Evolutionary conservation across 1,140 invertebrate genomes (phyloP).

Genomic region (Pseudomyrmex concolor): DNA sequence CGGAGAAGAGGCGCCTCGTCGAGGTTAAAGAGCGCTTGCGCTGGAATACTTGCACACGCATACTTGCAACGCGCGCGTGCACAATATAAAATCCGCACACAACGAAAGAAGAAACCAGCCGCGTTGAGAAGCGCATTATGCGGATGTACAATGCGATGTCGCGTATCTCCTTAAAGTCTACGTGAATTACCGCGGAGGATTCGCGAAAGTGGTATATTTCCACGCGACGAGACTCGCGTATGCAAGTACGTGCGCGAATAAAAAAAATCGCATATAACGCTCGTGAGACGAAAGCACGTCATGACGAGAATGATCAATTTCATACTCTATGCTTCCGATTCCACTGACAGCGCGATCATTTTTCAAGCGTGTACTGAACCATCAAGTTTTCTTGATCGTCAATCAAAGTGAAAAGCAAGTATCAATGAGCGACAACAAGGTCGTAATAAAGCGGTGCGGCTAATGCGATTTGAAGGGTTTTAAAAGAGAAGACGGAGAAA

Average conservation of each 20-base stretch:
- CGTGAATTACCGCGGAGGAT: conserved; percentile 41
- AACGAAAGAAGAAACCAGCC: conserved; percentile 7
- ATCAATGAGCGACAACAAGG: conserved; percentile 17
- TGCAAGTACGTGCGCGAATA: neutral
- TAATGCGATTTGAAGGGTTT: conserved; percentile 13
- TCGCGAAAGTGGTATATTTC: conserved; percentile 37
- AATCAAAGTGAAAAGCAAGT: conserved; percentile 21
- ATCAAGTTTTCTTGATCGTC: neutral
- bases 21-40: conserved; percentile 48
- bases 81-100: neutral
- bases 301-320: conserved; percentile 1
- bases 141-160: conserved; percentile 49
- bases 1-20: neutral
- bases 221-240: conserved; percentile 3
- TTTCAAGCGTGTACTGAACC: conserved; percentile 32
- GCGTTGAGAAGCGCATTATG: conserved; percentile 51
- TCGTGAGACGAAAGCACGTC: conserved; percentile 17
- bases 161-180: conserved; percentile 27
- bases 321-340: neutral
- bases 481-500: conserved; percentile 5
- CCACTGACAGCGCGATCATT: conserved; percentile 17
- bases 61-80: conserved; percentile 25
- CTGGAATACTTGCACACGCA: neutral
- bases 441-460: neutral
- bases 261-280: conserved; percentile 23